Percentiles rank a stretch among this genome's conserved stretches.
These are phyloP conservation scores for Ostrea denselamellosa DNA, from an alignment of 1,140 invertebrate species.

Conservation along the genomic window DNA sequence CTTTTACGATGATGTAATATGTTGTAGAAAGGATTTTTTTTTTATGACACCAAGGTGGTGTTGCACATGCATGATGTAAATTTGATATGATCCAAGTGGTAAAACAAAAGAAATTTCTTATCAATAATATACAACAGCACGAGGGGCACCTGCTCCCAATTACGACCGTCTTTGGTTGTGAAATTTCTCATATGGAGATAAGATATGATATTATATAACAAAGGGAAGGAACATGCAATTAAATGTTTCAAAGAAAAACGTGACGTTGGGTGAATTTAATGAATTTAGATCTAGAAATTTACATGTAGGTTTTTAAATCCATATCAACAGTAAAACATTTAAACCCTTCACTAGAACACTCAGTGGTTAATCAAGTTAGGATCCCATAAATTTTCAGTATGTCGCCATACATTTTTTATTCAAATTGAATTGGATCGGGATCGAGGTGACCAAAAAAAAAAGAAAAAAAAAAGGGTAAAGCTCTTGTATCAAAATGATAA, in stretches of 20 bases:
- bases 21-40: not conserved
- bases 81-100: not conserved
- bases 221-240: not conserved
- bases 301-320: too few relatives aligned
- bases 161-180: not conserved
- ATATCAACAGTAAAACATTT: too few relatives aligned
- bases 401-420: too few relatives aligned
- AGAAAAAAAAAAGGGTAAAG: too few relatives aligned
- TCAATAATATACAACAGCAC: not conserved
- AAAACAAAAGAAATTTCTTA: not conserved
- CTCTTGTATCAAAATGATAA: too few relatives aligned
- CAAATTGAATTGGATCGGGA: conserved; percentile 20
- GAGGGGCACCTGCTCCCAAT: not conserved
- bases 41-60: not conserved
- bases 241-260: too few relatives aligned
- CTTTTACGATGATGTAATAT: not conserved
- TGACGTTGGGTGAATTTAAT: not conserved
- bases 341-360: too few relatives aligned
- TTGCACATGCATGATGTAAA: conserved; percentile 14
- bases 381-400: too few relatives aligned
- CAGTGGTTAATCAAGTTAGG: too few relatives aligned
- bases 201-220: not conserved
- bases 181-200: conserved; percentile 18
- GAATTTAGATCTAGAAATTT: too few relatives aligned
- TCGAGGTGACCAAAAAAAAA: not conserved